A percentile compares a stretch with the other conserved stretches of the same genome.
phyloP scores from a whole-genome alignment of 2,797 vertebrate genomes.

The Coregonus sp. region DNA sequence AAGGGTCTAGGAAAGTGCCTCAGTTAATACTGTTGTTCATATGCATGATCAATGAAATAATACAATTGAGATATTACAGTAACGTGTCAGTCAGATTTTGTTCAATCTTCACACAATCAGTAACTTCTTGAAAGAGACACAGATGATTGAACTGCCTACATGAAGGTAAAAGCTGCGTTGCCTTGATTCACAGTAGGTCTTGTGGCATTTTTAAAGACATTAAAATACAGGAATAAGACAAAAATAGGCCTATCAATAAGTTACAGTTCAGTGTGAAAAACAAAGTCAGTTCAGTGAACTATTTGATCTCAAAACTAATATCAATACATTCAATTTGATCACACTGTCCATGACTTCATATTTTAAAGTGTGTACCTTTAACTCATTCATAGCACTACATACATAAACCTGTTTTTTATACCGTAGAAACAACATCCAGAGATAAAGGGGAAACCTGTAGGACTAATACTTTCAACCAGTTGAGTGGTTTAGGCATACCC shows the following conservation, averaged over 20 bases:
- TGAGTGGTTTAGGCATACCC: neutral
- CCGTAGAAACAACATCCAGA: neutral
- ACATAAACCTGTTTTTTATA: neutral
- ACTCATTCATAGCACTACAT: neutral
- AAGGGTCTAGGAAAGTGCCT: neutral
- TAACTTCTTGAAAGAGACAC: neutral
- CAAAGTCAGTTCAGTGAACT: slow-evolving; percentile 21
- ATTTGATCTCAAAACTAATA: neutral
- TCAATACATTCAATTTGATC: neutral
- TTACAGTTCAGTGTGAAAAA: slow-evolving; percentile 15
- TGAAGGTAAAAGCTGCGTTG: neutral
- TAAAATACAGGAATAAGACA: slow-evolving; percentile 29
- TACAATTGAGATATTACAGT: slow-evolving; percentile 43
- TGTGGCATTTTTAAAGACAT: slow-evolving; percentile 4
- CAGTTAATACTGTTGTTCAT: slow-evolving; percentile 47
- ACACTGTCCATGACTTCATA: neutral
- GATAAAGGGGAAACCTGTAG: neutral
- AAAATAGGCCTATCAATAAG: neutral
- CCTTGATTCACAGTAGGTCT: slow-evolving; percentile 15
- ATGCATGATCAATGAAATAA: slow-evolving; percentile 22
- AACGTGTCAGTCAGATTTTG: slow-evolving; percentile 8
- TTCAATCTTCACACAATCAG: slow-evolving; percentile 14
- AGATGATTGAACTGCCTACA: slow-evolving; percentile 29
- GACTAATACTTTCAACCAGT: neutral
- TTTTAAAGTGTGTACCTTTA: neutral